Base-by-base conservation (phyloP, 1,140 invertebrate species). In the Cydia strobilella region DNA sequence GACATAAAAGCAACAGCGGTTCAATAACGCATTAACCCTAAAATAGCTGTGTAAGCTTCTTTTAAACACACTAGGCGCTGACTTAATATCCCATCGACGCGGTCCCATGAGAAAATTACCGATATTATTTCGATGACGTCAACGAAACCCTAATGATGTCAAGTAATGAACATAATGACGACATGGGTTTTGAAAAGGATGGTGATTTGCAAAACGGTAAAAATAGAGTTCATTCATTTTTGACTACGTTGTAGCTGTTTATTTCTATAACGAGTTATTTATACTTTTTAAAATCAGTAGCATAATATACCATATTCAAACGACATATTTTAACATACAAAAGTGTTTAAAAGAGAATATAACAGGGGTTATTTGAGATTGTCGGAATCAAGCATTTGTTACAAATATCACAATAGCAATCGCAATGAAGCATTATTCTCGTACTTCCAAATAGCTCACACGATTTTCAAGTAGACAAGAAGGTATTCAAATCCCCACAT, bases 31-130 rank as follows among this genome's bases (percentile, higher is more conserved):
- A 79, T 84, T 84, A 84, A 75, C 76, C 78, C 74, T 75, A 51
- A 82, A 84, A 80, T 42, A 76, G 80, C 79, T 79, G 77, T 79
- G 73, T 79, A 75, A 81, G 77, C 72, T 75, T 73, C 51, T 45
- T 63, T 69, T 69, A 72, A 62, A 72, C 72, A 77, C 73, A 77
- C 74, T 72, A 73, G 72, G 74, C 66, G 76, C 63, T 72, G 76
- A 66, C 76, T 78, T 79, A 75, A 75, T 69, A 63, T 69, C 72
- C 74, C 74, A 48, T 74, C 65, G 63, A 76, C 72, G 35, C 69
- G 66, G 69, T 73, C 69, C 59, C 51, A 51, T 65, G 74, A n/a
- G 59, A 66, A 74, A 78, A 78, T 79, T 62, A 79, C 74, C 76
- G 73, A 72, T 63, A 77, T 79, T 77, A 79, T 77, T 69, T 18